These are phyloP conservation scores for Ctenicera cuprea DNA, from an alignment of 2,888 invertebrate species.

Conservation along the genomic window DNA sequence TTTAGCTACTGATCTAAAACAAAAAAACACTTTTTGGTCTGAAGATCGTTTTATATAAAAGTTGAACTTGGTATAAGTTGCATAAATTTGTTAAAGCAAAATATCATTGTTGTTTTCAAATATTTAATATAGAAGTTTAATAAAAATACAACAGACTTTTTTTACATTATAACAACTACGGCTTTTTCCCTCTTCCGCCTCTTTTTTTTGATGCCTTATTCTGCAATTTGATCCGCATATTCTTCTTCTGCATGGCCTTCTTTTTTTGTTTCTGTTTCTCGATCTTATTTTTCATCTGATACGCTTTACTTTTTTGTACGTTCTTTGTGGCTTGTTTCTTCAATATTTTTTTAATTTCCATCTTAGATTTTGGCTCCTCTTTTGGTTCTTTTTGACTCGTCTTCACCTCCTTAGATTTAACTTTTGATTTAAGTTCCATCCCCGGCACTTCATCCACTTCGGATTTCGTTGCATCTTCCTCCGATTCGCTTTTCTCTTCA, in stretches of 20 bases:
- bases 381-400: constrained; percentile 64
- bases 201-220: constrained; percentile 69
- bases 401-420: constrained; percentile 63
- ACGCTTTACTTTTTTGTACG: constrained; percentile 85
- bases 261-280: constrained; percentile 83
- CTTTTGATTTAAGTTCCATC: constrained; percentile 71
- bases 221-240: constrained; percentile 67
- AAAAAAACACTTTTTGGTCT: too few species aligned
- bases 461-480: constrained; percentile 60
- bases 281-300: constrained; percentile 83
- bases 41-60: too few species aligned
- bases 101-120: too few species aligned
- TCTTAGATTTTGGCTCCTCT: constrained; percentile 74
- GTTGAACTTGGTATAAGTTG: too few species aligned
- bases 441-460: constrained; percentile 71
- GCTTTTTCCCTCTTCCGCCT: background rate
- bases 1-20: too few species aligned
- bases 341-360: constrained; percentile 81
- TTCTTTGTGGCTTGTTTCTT: constrained; percentile 84
- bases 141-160: too few species aligned
- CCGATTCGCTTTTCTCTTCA: constrained; percentile 63
- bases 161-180: too few species aligned
- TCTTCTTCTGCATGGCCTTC: constrained; percentile 75
- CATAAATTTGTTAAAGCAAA: too few species aligned
- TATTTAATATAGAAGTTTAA: too few species aligned